Evolutionary conservation across 2,797 vertebrate species (phyloP), one percentile per base, ranked within the genome.

Genomic region (Coregonus sp.): DNA sequence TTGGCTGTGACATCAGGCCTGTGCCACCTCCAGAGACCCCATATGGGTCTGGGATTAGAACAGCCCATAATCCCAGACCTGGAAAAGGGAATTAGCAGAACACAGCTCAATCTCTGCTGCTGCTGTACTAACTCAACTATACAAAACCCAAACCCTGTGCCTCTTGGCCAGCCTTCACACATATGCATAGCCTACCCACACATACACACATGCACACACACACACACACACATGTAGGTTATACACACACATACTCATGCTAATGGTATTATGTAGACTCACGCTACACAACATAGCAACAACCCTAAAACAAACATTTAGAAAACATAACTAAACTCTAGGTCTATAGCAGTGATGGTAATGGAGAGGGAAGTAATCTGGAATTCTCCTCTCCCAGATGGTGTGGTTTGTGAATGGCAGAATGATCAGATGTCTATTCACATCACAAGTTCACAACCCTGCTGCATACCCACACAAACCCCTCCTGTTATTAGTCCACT

Each of bases 41-140:
- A 93, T 91, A 93, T 90, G 90, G 89, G 90, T 91, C 86, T 89
- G 88, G 88, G 92, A 94, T 93, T 93, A 93, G 91, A 93, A 93
- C 90, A 91, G 88, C 82, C 74, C 89, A 85, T 94, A 95, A 95
- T 94, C 94, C 92, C 79, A 61, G 72, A 75, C 82, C 88, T 86
- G 88, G 85, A 89, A 90, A 90, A 89, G 86, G 91, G 92, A 92
- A 91, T 93, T 94, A 94, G 89, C 85, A 86, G 84, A 76, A 82
- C 85, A 83, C 66, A 89, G 81, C 90, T 90, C 85, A 87, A 83
- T 86, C 86, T 85, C 84, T 88, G 84, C 85, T 54, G 9, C n/a
- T 72, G 9, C n/a, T 72, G 74, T n/a, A 61, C 80, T 78, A 83
- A 86, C 84, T 86, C 81, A 56, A 79, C 81, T 40, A 54, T 5